Evolutionary conservation across 1,140 invertebrate species (phyloP).

Genomic region (Ectropis grisescens): DNA sequence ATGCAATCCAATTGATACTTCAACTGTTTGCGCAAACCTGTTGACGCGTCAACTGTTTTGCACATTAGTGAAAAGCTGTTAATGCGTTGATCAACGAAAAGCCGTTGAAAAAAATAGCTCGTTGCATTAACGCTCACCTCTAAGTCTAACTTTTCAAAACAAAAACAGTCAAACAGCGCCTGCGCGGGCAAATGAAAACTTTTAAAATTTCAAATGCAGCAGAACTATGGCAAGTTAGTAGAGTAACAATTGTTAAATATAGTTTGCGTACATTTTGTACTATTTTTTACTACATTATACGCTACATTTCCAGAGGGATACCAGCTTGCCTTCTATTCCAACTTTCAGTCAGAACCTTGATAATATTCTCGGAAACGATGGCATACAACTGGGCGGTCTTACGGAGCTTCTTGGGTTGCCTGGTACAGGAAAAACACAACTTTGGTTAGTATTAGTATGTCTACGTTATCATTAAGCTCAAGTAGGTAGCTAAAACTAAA

Average conservation of each 20-base stretch:
- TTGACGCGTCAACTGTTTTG: too few relatives aligned
- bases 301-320: constrained; percentile 51
- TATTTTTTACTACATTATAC: too few relatives aligned
- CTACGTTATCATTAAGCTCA: too few relatives aligned
- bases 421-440: constrained; percentile 85
- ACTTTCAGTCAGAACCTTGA: constrained; percentile 78
- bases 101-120: too few relatives aligned
- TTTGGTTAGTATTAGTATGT: constrained; percentile 78
- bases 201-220: constrained; percentile 39
- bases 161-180: too few relatives aligned
- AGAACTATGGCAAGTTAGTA: constrained; percentile 45
- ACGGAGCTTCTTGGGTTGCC: constrained; percentile 83
- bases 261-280: constrained; percentile 1
- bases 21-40: too few relatives aligned
- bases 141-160: too few relatives aligned
- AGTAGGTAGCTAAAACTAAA: too few relatives aligned
- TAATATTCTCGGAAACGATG: constrained; percentile 74
- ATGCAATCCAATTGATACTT: too few relatives aligned
- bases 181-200: constrained; percentile 8
- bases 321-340: constrained; percentile 63
- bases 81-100: too few relatives aligned
- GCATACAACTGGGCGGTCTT: constrained; percentile 75
- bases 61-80: too few relatives aligned
- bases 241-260: background rate
- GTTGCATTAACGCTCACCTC: too few relatives aligned